Base-by-base conservation (phyloP, 2,888 invertebrate genomes). In the Eupelmus urozonus region DNA sequence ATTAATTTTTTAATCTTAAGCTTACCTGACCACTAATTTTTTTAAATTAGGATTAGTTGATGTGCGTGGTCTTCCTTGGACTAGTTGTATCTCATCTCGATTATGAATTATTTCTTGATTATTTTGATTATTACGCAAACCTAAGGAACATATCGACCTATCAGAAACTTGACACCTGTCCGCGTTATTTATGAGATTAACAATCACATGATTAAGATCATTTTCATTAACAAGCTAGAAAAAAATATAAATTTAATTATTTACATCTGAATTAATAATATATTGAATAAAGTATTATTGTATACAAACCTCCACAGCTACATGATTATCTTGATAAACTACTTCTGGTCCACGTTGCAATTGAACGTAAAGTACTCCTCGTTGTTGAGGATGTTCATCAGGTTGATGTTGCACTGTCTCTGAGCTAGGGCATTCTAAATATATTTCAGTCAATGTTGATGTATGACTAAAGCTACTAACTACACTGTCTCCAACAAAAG, bases 401-500 rank as follows among this genome's bases (percentile, higher is more conserved):
- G 78, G 85, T 76, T 82, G 75, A 79, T 83, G 84, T 76, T 82
- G 76, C 75, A 83, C 81, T 59, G 79, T 63, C 60, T 70, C 80
- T 45, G 45, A 59, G 53, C 77, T 79, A 25, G 91, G 91, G 73
- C 91, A 91, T 79, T 92, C 92, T 51, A 93, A 84, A 71, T 91
- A 90, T 2, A 93, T 84, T 83, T 92, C 91, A 57, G 90, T 91
- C 23, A 93, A 86, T 4, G 91, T 91, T 75, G 89, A 87, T 59
- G 91, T 90, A 29, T 90, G 90, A 84, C 91, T 92, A 79, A 93
- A 92, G 82, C 92, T 92, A 80, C 91, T 91, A n/a, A 93, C 87
- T 85, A 93, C 93, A 29, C 92, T 91, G 81, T 93, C 92, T n/a
- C 91, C 91, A 7, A 93, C 89, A 9, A 91, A 91, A 2, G 93